These are phyloP conservation scores for Onychomys leucogaster DNA, from an alignment of 2,797 vertebrate species.

Conservation along the genomic window DNA sequence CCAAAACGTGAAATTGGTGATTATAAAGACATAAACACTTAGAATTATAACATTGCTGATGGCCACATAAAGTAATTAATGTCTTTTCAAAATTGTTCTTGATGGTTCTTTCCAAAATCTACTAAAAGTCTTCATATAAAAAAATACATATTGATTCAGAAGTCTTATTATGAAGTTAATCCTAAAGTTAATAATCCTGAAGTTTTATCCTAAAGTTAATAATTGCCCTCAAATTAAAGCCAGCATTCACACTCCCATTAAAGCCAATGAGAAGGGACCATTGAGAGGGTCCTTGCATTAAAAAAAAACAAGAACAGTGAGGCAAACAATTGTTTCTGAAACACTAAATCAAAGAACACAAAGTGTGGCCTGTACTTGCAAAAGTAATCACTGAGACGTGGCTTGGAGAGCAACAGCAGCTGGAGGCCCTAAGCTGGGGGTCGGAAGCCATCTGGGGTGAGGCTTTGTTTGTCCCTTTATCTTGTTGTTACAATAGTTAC, in stretches of 20 bases:
- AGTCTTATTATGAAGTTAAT: background rate
- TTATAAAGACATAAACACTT: background rate
- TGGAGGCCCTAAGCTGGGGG: background rate
- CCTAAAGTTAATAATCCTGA: background rate
- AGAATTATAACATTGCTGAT: background rate
- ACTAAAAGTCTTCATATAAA: conserved; percentile 18
- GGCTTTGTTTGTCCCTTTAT: background rate
- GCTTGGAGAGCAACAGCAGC: background rate
- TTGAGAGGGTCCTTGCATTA: background rate
- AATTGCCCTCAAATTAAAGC: background rate
- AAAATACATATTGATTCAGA: background rate
- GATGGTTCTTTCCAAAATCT: conserved; percentile 30
- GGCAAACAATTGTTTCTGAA: background rate
- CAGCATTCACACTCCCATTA: background rate
- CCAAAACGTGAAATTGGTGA: background rate
- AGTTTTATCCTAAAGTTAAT: conserved; percentile 6
- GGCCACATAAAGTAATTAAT: background rate
- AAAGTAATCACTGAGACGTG: background rate
- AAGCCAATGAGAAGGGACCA: background rate
- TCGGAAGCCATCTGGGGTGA: background rate
- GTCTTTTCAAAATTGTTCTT: background rate
- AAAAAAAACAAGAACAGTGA: background rate
- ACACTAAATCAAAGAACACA: conserved; percentile 7
- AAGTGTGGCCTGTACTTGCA: background rate
- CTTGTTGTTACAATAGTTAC: background rate